A percentile compares a stretch with the other conserved stretches of the same genome.
Conservation (phyloP, 2,113 vertebrate genomes). For the Chlorocebus sabaeus region DNA sequence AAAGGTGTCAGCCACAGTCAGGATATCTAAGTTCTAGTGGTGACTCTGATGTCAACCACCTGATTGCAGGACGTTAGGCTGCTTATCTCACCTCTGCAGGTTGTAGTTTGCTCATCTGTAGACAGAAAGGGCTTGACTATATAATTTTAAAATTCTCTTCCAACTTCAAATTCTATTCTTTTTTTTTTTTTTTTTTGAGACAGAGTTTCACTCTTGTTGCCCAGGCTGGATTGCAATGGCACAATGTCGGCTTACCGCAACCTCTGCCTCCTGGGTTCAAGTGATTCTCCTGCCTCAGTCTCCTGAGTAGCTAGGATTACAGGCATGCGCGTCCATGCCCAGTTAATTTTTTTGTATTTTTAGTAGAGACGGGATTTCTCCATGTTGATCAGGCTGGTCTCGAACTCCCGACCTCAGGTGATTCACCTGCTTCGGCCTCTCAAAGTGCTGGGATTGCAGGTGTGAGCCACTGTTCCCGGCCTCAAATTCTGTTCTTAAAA, state of each 20-base stretch:
- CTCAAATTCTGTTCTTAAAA: neutral
- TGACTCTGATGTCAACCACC: neutral
- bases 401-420: neutral
- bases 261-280: neutral
- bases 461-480: neutral
- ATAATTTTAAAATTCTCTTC: neutral
- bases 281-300: neutral
- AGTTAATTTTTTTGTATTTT: neutral
- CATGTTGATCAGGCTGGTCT: neutral
- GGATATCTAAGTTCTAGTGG: neutral
- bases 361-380: neutral
- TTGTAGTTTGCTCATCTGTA: neutral
- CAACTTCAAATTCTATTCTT: neutral
- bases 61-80: neutral
- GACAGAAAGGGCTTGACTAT: neutral
- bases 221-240: neutral
- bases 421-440: neutral
- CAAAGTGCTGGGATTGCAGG: neutral
- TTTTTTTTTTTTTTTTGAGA: neutral
- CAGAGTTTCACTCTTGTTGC: neutral
- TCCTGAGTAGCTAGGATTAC: neutral
- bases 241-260: fast-evolving
- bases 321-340: neutral
- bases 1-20: neutral
- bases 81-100: neutral